Evolutionary conservation across 2,113 vertebrate species (phyloP), one percentile per base, ranked within the genome.

Genomic region (Vanacampus margaritifer): DNA sequence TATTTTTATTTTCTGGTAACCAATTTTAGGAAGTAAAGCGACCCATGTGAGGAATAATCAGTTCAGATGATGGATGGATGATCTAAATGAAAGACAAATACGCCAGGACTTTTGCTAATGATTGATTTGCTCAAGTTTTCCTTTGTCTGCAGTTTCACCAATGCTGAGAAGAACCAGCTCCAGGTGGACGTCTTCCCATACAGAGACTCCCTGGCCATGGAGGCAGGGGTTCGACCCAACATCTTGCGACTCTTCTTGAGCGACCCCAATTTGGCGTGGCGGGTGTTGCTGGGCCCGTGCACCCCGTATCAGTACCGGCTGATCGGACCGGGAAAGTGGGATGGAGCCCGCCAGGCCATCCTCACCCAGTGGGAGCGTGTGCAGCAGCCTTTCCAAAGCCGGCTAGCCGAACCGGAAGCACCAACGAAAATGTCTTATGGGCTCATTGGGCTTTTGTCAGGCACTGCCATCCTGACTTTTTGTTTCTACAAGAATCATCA

Each of bases 251-350:
- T 64, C 39, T 41, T 64, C 23, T 24, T 64, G 19, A 64, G 32
- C 1, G 62, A 64, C 39, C 62, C 62, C 13, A 41, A 41, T 1
- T 24, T 64, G 62, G 62, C 37, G 2, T 64, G 21, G 17, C 37
- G 32, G 16, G 41, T 64, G 12, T 5, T 64, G 12, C 26, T 46
- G 23, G 62, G 61, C 3, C 61, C 61, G 13, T 24, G 37, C 21
- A 63, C 39, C 21, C n/a, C 61, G 1, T 63, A 63, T 17, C 61
- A 43, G 61, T 63, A 43, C 37, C 61, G 61, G 3, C 61, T 63
- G 21, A 24, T 13, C 3, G 61, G 61, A 7, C 61, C 61, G 13
- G 61, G 61, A 0, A 63, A 41, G 11, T 63, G 61, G 61, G 12
- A 39, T 13, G 61, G 61, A 41, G 61, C 61, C 35, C 39, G 61